Percentiles rank a stretch among this genome's conserved stretches.
Evolutionary conservation across 2,797 vertebrate species (phyloP).

Genomic region (Aeoliscus strigatus): DNA sequence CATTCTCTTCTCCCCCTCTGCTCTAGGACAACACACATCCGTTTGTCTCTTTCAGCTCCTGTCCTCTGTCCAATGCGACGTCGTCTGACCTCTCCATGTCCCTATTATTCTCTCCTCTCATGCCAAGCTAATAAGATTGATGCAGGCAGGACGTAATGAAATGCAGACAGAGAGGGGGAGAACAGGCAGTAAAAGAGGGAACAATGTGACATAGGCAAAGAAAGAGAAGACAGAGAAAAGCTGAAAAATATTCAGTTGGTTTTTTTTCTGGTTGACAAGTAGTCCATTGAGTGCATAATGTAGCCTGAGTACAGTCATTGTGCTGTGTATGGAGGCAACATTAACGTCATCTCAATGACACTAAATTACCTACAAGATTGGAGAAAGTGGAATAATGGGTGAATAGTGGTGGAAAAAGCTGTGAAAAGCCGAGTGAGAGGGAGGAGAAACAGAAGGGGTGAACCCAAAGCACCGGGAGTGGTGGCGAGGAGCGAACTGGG

Average conservation of each 20-base stretch:
- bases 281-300: conserved; percentile 33
- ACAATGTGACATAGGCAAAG: background rate
- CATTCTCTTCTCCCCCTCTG: too few relatives aligned
- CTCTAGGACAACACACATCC: too few relatives aligned
- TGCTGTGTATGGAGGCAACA: conserved; percentile 27
- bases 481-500: conserved; percentile 11
- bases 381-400: conserved; percentile 11
- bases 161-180: conserved; percentile 19
- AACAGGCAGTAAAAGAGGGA: conserved; percentile 8
- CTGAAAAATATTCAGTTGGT: conserved; percentile 28
- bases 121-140: conserved; percentile 30
- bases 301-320: conserved; percentile 25
- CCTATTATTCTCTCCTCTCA: conserved; percentile 29
- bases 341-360: conserved; percentile 35
- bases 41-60: too few relatives aligned
- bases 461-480: conserved; percentile 25
- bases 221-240: conserved; percentile 3
- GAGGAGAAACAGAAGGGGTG: conserved; percentile 18
- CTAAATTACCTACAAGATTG: conserved; percentile 36
- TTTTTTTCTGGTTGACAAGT: too few relatives aligned
- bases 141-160: conserved; percentile 35
- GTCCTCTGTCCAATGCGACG: background rate
- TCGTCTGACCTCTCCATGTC: conserved; percentile 33
- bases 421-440: conserved; percentile 10
- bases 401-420: conserved; percentile 10